Conservation (phyloP, 2,113 vertebrate genomes). For the Ptilonorhynchus violaceus region DNA sequence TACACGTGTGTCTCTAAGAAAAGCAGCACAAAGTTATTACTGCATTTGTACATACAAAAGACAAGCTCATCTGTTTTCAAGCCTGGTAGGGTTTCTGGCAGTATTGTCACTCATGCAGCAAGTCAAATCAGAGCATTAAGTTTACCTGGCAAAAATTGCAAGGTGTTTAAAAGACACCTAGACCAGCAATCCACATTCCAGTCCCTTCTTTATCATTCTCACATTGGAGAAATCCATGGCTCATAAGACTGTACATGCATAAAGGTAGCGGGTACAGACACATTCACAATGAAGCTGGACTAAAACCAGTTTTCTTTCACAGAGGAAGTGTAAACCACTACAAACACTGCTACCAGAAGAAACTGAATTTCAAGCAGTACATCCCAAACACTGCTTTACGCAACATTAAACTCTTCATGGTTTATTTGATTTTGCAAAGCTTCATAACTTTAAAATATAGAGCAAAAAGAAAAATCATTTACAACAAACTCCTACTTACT, state of each 20-base stretch:
- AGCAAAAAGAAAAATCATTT: background rate
- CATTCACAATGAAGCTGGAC: background rate
- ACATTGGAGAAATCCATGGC: background rate
- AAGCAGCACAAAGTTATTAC: background rate
- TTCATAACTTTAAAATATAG: background rate
- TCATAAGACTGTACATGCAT: background rate
- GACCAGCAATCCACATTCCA: background rate
- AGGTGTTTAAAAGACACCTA: background rate
- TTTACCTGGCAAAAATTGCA: background rate
- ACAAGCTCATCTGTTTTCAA: background rate
- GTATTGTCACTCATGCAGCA: background rate
- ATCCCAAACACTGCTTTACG: background rate
- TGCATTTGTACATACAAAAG: background rate
- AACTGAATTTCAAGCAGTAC: background rate
- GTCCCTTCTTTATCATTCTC: background rate
- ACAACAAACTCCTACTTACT: constrained; percentile 79
- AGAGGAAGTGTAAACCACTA: background rate
- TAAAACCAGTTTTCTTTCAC: background rate
- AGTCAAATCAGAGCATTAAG: background rate
- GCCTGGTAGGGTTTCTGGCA: background rate
- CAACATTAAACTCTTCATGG: background rate
- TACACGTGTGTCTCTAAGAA: background rate
- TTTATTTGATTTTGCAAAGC: background rate
- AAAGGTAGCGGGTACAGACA: background rate
- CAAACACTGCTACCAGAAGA: background rate